These are phyloP conservation scores for Haplotaxodon microlepis DNA, from an alignment of 2,113 vertebrate species.

Conservation along the genomic window DNA sequence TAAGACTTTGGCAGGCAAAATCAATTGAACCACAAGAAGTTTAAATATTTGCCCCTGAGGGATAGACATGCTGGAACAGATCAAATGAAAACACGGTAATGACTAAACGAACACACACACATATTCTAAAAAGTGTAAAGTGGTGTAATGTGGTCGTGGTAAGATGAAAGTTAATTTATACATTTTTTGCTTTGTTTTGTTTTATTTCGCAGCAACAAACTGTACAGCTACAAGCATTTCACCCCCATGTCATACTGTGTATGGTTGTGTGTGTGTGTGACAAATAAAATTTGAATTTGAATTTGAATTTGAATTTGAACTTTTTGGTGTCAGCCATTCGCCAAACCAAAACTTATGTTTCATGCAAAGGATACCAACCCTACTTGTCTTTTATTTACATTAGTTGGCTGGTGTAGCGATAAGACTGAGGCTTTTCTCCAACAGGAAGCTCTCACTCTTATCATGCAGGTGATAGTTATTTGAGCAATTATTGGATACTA, in stretches of 20 bases:
- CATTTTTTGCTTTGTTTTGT: not conserved
- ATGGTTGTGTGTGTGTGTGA: too few species aligned
- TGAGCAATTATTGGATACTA: not conserved
- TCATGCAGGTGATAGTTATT: not conserved
- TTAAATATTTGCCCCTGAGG: conserved; percentile 33
- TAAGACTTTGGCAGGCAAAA: not conserved
- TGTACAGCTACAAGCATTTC: too few species aligned
- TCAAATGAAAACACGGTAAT: conserved; percentile 4
- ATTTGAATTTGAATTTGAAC: not conserved
- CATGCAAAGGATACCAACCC: not conserved
- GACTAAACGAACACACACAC: not conserved
- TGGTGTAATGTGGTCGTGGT: not conserved
- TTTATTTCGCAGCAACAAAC: not conserved
- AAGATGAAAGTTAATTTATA: not conserved
- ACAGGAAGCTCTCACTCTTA: not conserved
- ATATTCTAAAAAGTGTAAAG: not conserved
- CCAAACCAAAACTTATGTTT: conserved; percentile 13
- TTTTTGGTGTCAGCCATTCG: not conserved
- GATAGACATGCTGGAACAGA: not conserved
- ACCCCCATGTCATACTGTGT: too few species aligned
- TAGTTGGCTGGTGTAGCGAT: not conserved
- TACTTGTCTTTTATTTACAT: not conserved
- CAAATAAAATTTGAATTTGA: too few species aligned
- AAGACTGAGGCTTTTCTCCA: not conserved
- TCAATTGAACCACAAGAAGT: conserved; percentile 11